Conservation (phyloP, 2,888 invertebrate genomes). For the Eurytoma californica region DNA sequence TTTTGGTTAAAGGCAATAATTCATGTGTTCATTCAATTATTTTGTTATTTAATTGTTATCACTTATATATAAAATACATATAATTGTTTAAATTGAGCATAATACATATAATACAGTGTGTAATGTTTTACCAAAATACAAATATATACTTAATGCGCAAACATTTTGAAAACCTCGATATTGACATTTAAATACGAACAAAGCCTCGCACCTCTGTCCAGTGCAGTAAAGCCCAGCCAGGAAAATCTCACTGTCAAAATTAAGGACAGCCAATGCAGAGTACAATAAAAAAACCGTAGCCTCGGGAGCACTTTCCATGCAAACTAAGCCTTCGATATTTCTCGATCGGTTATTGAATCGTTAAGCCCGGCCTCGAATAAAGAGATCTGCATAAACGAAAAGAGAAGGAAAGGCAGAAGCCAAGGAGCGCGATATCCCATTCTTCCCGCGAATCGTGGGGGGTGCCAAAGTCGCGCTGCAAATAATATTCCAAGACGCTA, state of each 20-base stretch:
- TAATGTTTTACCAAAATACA: no score
- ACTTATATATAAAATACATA: no score
- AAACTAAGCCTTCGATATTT: conserved; percentile 64
- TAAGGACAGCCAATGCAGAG: background rate
- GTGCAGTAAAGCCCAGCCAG: background rate
- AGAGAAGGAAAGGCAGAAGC: conserved; percentile 28
- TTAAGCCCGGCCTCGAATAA: conserved; percentile 65
- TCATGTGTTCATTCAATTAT: no score
- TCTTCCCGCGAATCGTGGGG: conserved; percentile 14
- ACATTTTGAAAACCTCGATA: background rate
- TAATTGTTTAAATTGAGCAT: no score
- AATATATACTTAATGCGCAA: background rate
- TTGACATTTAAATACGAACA: no score
- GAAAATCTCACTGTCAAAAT: background rate
- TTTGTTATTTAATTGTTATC: no score
- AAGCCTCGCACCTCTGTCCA: no score
- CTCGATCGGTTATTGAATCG: conserved; percentile 74
- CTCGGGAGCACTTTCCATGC: conserved; percentile 68
- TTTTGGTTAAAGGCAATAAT: no score
- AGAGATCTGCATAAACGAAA: conserved; percentile 39
- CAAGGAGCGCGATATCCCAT: conserved; percentile 38
- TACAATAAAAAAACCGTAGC: conserved; percentile 35
- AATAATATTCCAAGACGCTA: conserved; percentile 74
- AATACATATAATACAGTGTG: no score
- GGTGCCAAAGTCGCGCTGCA: conserved; percentile 60